phyloP scores from a whole-genome alignment of 2,113 vertebrate species.

The Corynorhinus townsendii region DNA sequence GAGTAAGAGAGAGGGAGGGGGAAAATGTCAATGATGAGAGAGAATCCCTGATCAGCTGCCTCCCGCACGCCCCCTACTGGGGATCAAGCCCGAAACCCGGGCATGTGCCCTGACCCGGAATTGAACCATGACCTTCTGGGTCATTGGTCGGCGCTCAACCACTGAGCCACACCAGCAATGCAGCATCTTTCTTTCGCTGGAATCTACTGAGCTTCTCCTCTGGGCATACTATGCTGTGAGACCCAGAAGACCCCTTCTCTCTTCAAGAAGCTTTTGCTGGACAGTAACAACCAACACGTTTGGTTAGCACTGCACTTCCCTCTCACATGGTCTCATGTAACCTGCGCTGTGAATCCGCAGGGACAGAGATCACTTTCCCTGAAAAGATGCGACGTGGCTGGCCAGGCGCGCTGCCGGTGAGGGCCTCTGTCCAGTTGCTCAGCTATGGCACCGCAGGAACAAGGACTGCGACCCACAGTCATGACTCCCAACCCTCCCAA shows the following conservation, averaged over 20 bases:
- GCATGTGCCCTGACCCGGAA: no score
- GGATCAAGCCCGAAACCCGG: no score
- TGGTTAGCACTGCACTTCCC: neutral
- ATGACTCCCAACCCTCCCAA: neutral
- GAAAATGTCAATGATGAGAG: no score
- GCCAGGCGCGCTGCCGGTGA: no score
- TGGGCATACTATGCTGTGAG: neutral
- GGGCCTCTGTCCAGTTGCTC: neutral
- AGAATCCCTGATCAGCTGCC: no score
- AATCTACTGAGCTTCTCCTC: neutral
- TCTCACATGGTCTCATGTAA: neutral
- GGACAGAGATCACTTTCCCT: neutral
- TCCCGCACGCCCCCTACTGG: no score
- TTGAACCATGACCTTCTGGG: no score
- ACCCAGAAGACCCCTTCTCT: neutral
- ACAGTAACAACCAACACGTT: neutral
- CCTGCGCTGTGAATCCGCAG: neutral
- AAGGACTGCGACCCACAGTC: neutral
- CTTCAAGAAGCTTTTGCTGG: neutral
- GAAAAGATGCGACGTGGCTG: neutral
- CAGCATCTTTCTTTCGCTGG: rapidly evolving
- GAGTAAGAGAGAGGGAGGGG: no score
- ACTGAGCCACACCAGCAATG: no score
- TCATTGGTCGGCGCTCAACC: no score
- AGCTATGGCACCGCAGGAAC: rapidly evolving